A percentile compares a stretch with the other conserved stretches of the same genome.
Conservation (phyloP, 92 coral and sea anemone species). For the Ricordea florida region DNA sequence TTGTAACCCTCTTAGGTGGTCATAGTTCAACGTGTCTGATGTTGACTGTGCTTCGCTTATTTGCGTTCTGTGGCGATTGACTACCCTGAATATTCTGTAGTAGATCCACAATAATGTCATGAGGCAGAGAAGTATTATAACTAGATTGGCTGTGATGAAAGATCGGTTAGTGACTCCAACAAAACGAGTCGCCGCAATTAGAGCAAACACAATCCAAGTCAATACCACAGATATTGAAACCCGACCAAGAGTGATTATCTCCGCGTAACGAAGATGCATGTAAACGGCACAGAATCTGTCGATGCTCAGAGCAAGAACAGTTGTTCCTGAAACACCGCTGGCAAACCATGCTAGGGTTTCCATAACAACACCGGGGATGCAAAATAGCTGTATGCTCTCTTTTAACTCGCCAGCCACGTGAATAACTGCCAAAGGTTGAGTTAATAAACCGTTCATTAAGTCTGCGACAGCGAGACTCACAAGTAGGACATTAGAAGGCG, state of each 20-base stretch:
- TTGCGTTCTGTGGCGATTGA: conserved; percentile 4
- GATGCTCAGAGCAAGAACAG: conserved; percentile 16
- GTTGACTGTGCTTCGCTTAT: conserved; percentile 14
- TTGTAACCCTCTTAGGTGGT: not conserved
- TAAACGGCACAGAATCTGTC: conserved; percentile 36
- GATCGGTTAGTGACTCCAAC: not conserved
- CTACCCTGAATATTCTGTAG: conserved; percentile 13
- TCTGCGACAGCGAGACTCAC: conserved; percentile 47
- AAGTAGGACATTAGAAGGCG: conserved; percentile 32
- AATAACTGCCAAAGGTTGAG: conserved; percentile 17
- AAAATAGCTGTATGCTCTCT: not conserved
- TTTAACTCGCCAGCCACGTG: conserved; percentile 5
- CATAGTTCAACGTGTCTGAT: not conserved
- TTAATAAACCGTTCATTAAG: conserved; percentile 30
- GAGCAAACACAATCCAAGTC: not conserved
- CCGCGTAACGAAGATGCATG: conserved; percentile 20
- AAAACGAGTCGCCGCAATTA: not conserved
- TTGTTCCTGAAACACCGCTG: conserved; percentile 12
- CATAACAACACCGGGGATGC: conserved; percentile 29
- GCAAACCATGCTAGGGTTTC: conserved; percentile 29
- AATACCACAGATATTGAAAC: not conserved
- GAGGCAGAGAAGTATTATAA: conserved; percentile 1
- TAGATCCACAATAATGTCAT: not conserved
- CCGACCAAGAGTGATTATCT: conserved; percentile 27
- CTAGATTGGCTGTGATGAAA: not conserved